Evolutionary conservation across 2,797 vertebrate genomes (phyloP).

Genomic region (Myotis pilosus): DNA sequence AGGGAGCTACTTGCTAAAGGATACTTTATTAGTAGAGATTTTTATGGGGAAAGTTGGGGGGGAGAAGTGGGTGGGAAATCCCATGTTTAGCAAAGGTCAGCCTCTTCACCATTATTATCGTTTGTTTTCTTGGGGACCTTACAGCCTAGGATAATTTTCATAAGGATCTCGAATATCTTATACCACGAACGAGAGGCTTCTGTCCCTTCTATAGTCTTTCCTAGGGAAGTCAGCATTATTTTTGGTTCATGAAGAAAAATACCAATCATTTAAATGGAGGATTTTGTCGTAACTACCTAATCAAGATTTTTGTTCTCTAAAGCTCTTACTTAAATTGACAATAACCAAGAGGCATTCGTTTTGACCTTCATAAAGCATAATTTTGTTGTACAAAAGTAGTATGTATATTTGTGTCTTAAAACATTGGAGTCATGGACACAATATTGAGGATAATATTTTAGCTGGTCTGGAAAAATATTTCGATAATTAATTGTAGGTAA

Average conservation of each 20-base stretch:
- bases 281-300: conserved; percentile 41
- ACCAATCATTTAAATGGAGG: conserved; percentile 37
- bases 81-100: not conserved
- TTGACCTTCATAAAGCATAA: conserved; percentile 46
- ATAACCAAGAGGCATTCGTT: conserved; percentile 32
- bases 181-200: conserved; percentile 23
- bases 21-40: conserved; percentile 58
- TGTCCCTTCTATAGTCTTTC: not conserved
- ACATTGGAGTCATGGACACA: not conserved
- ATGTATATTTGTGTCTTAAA: conserved; percentile 44
- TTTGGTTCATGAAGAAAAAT: conserved; percentile 49
- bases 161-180: conserved; percentile 18
- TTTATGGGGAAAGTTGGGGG: conserved; percentile 53
- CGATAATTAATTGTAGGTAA: conserved; percentile 18
- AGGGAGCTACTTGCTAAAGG: conserved; percentile 62
- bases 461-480: conserved; percentile 16
- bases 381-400: conserved; percentile 49
- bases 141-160: conserved; percentile 44
- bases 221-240: conserved; percentile 29
- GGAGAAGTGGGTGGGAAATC: not conserved
- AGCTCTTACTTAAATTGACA: conserved; percentile 35
- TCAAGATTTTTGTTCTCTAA: conserved; percentile 29
- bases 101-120: not conserved
- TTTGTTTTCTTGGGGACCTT: conserved; percentile 46
- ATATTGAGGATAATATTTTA: conserved; percentile 34